Evolutionary conservation across 2,797 vertebrate genomes (phyloP).

Genomic region (Dendrocincla fuliginosa): DNA sequence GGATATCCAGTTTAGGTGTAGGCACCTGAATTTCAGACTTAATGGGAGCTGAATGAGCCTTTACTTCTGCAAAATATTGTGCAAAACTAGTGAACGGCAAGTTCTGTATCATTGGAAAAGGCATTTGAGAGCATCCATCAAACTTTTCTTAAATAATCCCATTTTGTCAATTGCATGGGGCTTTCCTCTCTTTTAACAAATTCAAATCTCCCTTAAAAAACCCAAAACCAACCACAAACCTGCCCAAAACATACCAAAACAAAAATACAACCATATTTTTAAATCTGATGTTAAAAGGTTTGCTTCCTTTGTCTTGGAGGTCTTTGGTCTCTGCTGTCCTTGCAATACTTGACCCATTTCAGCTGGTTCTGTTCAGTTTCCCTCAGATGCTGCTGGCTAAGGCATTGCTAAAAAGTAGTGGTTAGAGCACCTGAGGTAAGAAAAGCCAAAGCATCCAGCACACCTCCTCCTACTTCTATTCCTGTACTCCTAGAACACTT

Average conservation of each 20-base stretch:
- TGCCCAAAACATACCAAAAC: background rate
- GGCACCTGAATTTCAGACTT: background rate
- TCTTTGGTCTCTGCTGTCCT: background rate
- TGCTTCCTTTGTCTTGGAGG: background rate
- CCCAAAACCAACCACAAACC: rapidly evolving
- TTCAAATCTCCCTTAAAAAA: background rate
- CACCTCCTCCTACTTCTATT: background rate
- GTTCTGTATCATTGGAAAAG: background rate
- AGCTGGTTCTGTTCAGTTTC: background rate
- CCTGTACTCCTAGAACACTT: background rate
- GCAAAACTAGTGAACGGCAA: background rate
- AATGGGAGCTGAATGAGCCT: background rate
- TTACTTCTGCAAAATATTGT: background rate
- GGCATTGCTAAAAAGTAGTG: background rate
- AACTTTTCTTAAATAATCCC: background rate
- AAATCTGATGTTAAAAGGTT: background rate
- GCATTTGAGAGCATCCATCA: background rate
- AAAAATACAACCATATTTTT: background rate
- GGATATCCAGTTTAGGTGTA: background rate
- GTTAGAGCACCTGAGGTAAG: background rate
- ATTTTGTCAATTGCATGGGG: background rate
- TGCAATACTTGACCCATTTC: background rate
- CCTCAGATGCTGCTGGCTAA: background rate
- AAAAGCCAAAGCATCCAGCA: background rate
- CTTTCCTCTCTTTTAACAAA: background rate